Evolutionary conservation across 2,888 invertebrate species (phyloP).

Genomic region (Myopa testacea): DNA sequence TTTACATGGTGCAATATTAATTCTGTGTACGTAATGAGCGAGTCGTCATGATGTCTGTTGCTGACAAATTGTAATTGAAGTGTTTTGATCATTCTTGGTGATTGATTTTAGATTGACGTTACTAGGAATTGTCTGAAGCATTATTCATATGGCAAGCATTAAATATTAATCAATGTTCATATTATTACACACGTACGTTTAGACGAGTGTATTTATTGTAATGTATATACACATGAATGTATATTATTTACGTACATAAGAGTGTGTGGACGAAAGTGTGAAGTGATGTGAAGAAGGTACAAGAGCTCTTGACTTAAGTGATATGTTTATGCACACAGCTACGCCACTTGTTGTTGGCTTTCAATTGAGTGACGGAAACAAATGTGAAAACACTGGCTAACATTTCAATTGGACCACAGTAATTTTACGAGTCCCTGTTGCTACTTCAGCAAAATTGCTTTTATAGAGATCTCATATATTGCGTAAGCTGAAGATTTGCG

Average conservation of each 20-base stretch:
- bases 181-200: neutral
- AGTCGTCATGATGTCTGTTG: slow-evolving; percentile 14
- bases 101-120: slow-evolving; percentile 48
- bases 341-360: neutral
- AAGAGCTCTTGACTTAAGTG: slow-evolving; percentile 20
- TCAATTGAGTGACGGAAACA: neutral
- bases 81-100: slow-evolving; percentile 52
- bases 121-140: slow-evolving; percentile 4
- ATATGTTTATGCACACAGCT: slow-evolving; percentile 10
- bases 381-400: neutral
- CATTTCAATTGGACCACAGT: neutral
- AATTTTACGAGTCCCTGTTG: neutral
- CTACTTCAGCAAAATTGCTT: neutral
- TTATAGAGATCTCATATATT: neutral
- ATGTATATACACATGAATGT: neutral
- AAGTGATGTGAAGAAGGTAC: no score
- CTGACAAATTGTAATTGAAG: slow-evolving; percentile 48
- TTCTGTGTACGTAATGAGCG: neutral
- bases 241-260: neutral
- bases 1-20: no score
- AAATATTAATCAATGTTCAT: neutral
- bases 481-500: no score
- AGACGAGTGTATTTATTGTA: neutral
- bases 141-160: neutral
- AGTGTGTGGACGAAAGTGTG: no score